Conservation (phyloP, 2,113 vertebrate species). For the Mohoua ochrocephala region DNA sequence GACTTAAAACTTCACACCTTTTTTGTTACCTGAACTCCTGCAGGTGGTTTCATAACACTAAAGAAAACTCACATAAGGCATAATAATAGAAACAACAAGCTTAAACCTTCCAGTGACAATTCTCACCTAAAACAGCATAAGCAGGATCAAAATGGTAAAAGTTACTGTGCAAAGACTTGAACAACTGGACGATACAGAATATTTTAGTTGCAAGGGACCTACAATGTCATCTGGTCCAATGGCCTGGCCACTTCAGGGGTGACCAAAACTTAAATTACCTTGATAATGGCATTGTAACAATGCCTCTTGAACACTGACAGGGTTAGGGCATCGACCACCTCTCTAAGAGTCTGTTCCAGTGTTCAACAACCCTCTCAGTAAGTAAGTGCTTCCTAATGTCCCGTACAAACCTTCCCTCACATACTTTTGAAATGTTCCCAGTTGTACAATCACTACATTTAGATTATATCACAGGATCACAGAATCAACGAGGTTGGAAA, state of each 20-base stretch:
- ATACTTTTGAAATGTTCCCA: neutral
- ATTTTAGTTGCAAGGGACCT: neutral
- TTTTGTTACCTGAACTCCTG: neutral
- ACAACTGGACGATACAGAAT: accelerated
- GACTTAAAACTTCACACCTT: neutral
- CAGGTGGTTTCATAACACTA: neutral
- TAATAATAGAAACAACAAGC: neutral
- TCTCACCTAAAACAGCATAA: neutral
- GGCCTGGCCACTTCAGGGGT: neutral
- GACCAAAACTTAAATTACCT: neutral
- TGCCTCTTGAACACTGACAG: neutral
- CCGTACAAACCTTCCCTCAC: accelerated
- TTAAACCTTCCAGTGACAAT: neutral
- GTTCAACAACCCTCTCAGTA: neutral
- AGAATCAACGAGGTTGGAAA: neutral
- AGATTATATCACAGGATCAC: accelerated
- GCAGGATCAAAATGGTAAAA: neutral
- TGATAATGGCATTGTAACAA: neutral
- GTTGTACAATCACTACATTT: accelerated
- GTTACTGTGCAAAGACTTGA: neutral
- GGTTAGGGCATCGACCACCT: neutral
- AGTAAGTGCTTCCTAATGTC: neutral
- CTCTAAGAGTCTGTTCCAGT: neutral
- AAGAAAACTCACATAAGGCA: neutral
- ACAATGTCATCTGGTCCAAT: neutral